phyloP scores from a whole-genome alignment of 2,888 invertebrate species.

The Digitonthophagus gazella region DNA sequence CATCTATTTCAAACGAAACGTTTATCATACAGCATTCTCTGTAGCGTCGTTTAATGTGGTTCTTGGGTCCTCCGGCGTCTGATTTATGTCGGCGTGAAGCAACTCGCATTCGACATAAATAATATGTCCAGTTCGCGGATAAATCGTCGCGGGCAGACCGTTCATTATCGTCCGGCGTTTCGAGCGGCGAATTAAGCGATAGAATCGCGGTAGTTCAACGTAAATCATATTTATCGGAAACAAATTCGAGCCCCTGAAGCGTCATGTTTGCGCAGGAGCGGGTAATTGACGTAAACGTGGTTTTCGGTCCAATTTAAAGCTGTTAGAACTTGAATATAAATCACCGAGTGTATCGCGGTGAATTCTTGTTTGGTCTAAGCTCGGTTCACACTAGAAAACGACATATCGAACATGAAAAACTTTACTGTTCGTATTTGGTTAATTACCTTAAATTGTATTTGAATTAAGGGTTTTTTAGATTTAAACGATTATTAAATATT shows the following conservation, averaged over 20 bases:
- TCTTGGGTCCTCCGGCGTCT: not conserved
- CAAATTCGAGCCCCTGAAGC: conserved; percentile 26
- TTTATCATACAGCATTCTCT: not conserved
- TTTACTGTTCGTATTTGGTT: not conserved
- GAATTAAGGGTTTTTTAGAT: no score
- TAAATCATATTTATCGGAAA: conserved; percentile 32
- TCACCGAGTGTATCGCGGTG: conserved; percentile 27
- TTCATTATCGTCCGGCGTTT: conserved; percentile 16
- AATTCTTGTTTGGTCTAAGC: conserved; percentile 27
- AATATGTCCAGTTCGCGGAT: conserved; percentile 9
- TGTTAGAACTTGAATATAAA: conserved; percentile 30
- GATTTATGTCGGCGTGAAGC: conserved; percentile 11
- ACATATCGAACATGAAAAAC: not conserved
- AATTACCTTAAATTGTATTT: no score
- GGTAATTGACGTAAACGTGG: conserved; percentile 28
- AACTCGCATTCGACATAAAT: conserved; percentile 9
- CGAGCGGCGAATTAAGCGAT: conserved; percentile 21
- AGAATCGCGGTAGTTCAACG: conserved; percentile 24
- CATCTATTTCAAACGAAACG: not conserved
- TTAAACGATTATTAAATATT: not conserved
- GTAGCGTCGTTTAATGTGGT: not conserved
- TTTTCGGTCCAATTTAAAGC: conserved; percentile 33
- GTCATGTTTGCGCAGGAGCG: conserved; percentile 28
- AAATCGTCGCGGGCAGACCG: conserved; percentile 12
- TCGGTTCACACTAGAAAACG: not conserved